Base-by-base conservation (phyloP, 2,113 vertebrate species). In the Cyanistes caeruleus region DNA sequence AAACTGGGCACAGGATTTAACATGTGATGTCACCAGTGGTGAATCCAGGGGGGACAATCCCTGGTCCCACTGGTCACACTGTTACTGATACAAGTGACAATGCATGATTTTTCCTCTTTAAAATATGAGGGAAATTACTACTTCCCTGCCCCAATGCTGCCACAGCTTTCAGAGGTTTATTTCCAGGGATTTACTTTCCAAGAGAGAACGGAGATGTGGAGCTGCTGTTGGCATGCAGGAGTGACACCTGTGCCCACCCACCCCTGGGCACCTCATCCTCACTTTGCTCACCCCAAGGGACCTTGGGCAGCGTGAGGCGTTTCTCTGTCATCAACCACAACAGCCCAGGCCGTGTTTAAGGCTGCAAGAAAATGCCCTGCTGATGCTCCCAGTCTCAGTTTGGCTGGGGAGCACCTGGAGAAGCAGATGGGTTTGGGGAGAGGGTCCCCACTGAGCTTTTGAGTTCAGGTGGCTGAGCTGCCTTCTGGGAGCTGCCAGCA, bases 301-400 rank as follows among this genome's bases (percentile, higher is more conserved):
- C 3, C 15, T 11, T 21, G 6, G 49, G 7, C 35, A 49, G 9
- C 0, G 1, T 10, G 48, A 20, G 22, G 22, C 0, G 0, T 58
- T 78, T 63, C n/a, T 89, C 39, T 55, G 7, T 17, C 15, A 27
- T 3, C 8, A 75, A 30, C 28, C 30, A 64, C 35, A 76, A n/a
- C 73, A 67, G 3, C 8, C 8, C n/a, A 55, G 64, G 9, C 3
- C 43, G 15, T 10, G 56, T 81, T 15, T 62, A 55, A 64, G 23
- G 8, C 2, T n/a, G 10, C 4, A 44, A 51, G 33, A 27, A 60
- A 15, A n/a, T 15, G 3, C 41, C 27, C 20, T 59, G 16, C 18
- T 33, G 22, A 28, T 62, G 20, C 27, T 8, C 60, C 41, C 25
- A 8, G 9, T 12, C 16, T 13, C 15, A 21, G 53, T 31, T 58